phyloP scores from a whole-genome alignment of 2,888 invertebrate genomes.

The Drosophila paranaensis region DNA sequence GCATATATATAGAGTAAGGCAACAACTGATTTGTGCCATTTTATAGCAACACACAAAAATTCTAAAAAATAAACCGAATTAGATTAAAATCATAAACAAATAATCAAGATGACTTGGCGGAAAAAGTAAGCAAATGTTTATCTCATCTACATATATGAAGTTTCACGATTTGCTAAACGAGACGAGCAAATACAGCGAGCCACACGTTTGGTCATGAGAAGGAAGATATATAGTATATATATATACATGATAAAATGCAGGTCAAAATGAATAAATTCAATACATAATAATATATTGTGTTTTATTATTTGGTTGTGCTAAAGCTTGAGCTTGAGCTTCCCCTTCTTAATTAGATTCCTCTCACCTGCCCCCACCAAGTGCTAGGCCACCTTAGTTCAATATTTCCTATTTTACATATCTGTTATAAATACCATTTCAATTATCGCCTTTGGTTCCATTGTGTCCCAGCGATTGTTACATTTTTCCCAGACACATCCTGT shows the following conservation, averaged over 20 bases:
- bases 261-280: constrained; percentile 45
- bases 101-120: constrained; percentile 28
- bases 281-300: constrained; percentile 26
- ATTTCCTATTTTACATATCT: neutral
- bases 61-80: constrained; percentile 5
- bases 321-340: too few species aligned
- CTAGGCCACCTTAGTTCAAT: neutral
- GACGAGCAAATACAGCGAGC: constrained; percentile 31
- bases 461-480: neutral
- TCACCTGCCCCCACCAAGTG: neutral
- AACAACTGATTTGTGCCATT: constrained; percentile 35
- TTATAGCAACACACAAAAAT: constrained; percentile 35
- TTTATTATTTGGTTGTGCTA: neutral
- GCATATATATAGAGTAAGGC: constrained; percentile 18
- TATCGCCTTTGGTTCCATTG: neutral
- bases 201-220: constrained; percentile 20
- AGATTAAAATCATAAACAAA: constrained; percentile 19
- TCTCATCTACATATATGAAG: constrained; percentile 41
- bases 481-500: constrained; percentile 9
- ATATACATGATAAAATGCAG: constrained; percentile 30
- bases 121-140: constrained; percentile 29
- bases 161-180: constrained; percentile 34
- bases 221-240: constrained; percentile 7
- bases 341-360: neutral
- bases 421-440: neutral